Evolutionary conservation across 1,140 invertebrate species (phyloP), one percentile per base, ranked within the genome.

Genomic region (Eriosoma lanigerum): DNA sequence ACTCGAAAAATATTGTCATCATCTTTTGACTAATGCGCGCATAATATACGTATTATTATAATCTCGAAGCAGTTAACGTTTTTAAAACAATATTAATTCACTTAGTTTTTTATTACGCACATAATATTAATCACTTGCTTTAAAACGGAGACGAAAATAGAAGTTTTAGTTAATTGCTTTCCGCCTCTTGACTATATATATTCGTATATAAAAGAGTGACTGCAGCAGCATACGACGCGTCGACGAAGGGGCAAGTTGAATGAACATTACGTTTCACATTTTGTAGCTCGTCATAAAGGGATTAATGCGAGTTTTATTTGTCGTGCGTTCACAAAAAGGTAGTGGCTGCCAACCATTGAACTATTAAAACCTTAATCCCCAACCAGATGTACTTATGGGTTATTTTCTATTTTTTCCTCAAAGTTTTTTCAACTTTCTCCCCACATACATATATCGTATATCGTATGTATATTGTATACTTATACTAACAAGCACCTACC

Each of bases 221-320:
- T 32, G n/a, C 24, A 29, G 38, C 60, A n/a, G 38, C 38, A 46
- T 38, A 38, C 64, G 13, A 15, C n/a, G 10, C 32, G n/a, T 21
- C 64, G 64, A 46, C 38, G 38, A 44, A 68, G 68, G 44, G 48
- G 68, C 68, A n/a, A 72, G 68, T 72, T 50, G 68, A 72, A 72
- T n/a, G 68, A 52, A 50, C 19, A 50, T 72, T 72, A 52, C 46
- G 68, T 52, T 48, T 52, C 66, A 68, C 66, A 48, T 68, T 68
- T 68, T 29, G 68, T 29, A 50, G 44, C 68, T 72, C 48, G 26
- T 72, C 68, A 29, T 50, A 52, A 72, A 52, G 26, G 68, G 48
- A 72, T 72, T 72, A 72, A n/a, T 72, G 64, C 5, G n/a, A 12
- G 48, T 72, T 72, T 26, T 72, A 52, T 72, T 72, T 72, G 68